Base-by-base conservation (phyloP, 2,113 vertebrate species). In the Trochalopteron elliotii region DNA sequence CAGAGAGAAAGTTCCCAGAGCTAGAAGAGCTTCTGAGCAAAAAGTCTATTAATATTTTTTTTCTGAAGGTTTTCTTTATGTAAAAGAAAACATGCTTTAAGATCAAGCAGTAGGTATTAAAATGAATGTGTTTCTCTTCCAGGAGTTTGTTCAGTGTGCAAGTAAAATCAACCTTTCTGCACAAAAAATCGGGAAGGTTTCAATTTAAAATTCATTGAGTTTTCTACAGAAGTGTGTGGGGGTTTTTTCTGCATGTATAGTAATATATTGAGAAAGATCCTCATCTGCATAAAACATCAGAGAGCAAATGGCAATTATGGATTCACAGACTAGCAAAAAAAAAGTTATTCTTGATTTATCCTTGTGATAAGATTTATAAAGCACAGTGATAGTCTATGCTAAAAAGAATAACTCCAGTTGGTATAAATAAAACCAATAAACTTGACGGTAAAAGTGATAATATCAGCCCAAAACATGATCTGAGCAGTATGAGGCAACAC, bases 281-380 rank as follows among this genome's bases (percentile, higher is more conserved):
- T 91, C 78, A 90, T 97, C 68, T 94, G 64, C 82, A 93, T 88
- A 83, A 96, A 57, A 45, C 21, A 70, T 70, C 60, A 91, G 56
- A 79, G 53, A 89, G 40, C 22, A 90, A 94, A 96, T 50, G 47
- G 33, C 64, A 85, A 87, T 95, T 94, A 82, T 25, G 45, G 78
- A 88, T 90, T 94, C 87, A 91, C 24, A 86, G 71, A 52, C 63
- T 28, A 63, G 87, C 67, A 71, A 93, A 92, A 92, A 92, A 88
- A 80, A 84, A 25, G 30, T 77, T 95, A 70, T 71, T 94, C 75
- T 67, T 86, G 93, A 94, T 96, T 94, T 93, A 83, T 74, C 22
- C 68, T 80, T 70, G 55, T 50, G 96, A 77, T 95, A 90, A 88
- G 90, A 90, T 90, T 95, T 90, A 77, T 80, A 88, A 88, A 74